phyloP scores from a whole-genome alignment of 2,888 invertebrate species.

The Apodemia duryi region DNA sequence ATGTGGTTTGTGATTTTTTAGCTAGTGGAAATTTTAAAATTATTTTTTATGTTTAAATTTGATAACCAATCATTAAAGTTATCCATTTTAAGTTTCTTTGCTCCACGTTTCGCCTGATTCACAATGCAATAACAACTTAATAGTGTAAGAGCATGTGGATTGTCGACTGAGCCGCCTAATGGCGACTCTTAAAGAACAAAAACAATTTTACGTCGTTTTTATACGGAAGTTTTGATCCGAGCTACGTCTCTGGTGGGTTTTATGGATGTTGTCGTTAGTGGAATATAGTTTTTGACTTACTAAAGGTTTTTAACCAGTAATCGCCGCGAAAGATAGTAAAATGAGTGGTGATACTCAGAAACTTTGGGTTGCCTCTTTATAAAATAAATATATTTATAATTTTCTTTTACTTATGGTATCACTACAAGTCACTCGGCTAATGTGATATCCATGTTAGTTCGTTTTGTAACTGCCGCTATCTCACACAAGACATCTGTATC shows the following conservation, averaged over 20 bases:
- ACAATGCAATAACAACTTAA: slow-evolving; percentile 64
- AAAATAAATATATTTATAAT: slow-evolving; percentile 32
- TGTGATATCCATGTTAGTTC: slow-evolving; percentile 72
- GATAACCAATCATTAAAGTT: not conserved
- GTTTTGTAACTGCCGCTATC: slow-evolving; percentile 72
- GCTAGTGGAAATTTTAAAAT: too few species aligned
- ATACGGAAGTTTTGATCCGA: slow-evolving; percentile 37
- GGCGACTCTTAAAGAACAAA: slow-evolving; percentile 55
- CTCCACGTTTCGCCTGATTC: slow-evolving; percentile 35
- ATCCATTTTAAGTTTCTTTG: slow-evolving; percentile 26
- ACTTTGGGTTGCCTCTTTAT: too few species aligned
- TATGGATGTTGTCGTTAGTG: not conserved
- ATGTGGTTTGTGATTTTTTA: too few species aligned
- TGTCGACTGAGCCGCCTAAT: slow-evolving; percentile 56
- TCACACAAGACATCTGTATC: slow-evolving; percentile 69
- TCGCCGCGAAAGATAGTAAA: too few species aligned
- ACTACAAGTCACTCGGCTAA: slow-evolving; percentile 55
- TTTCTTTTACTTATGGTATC: slow-evolving; percentile 38
- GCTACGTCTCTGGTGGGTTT: slow-evolving; percentile 20
- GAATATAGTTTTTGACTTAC: too few species aligned
- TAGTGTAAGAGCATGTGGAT: slow-evolving; percentile 65
- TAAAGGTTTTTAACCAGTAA: too few species aligned
- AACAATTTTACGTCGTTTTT: slow-evolving; percentile 47
- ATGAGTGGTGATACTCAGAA: too few species aligned
- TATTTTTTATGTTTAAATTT: too few species aligned